Evolutionary conservation across 2,113 vertebrate species (phyloP).

Genomic region (Edolisoma coerulescens): DNA sequence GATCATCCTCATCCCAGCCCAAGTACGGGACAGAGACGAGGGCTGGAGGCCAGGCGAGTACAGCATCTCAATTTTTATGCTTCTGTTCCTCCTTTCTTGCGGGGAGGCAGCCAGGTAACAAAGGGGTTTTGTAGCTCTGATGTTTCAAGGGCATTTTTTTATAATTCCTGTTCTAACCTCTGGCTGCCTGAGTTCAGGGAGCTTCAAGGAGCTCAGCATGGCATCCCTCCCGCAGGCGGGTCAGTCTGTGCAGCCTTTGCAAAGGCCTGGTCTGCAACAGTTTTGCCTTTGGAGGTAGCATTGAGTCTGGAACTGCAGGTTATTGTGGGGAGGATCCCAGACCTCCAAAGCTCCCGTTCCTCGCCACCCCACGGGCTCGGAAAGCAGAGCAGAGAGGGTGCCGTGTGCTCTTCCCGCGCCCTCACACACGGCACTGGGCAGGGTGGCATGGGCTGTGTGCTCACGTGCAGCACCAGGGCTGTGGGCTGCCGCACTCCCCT

Average conservation of each 20-base stretch:
- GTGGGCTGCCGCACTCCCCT: accelerated
- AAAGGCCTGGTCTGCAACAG: background rate
- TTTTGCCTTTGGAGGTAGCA: background rate
- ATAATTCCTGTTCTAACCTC: background rate
- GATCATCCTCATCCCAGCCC: background rate
- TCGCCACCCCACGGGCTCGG: accelerated
- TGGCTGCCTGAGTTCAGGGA: accelerated
- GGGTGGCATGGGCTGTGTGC: accelerated
- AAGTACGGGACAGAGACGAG: background rate
- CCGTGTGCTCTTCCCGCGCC: background rate
- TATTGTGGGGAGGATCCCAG: background rate
- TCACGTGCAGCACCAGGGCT: background rate
- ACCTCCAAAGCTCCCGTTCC: background rate
- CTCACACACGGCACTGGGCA: background rate
- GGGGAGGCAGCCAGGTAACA: background rate
- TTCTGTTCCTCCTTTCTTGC: background rate
- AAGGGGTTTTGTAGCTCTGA: background rate
- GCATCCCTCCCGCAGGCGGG: accelerated
- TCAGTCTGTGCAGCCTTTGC: background rate
- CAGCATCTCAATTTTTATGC: background rate
- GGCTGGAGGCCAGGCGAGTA: background rate
- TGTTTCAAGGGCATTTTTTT: background rate
- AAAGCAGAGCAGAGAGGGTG: background rate
- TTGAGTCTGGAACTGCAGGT: background rate
- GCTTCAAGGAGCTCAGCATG: accelerated